These are phyloP conservation scores for Pterois miles DNA, from an alignment of 2,797 vertebrate species.

Conservation along the genomic window DNA sequence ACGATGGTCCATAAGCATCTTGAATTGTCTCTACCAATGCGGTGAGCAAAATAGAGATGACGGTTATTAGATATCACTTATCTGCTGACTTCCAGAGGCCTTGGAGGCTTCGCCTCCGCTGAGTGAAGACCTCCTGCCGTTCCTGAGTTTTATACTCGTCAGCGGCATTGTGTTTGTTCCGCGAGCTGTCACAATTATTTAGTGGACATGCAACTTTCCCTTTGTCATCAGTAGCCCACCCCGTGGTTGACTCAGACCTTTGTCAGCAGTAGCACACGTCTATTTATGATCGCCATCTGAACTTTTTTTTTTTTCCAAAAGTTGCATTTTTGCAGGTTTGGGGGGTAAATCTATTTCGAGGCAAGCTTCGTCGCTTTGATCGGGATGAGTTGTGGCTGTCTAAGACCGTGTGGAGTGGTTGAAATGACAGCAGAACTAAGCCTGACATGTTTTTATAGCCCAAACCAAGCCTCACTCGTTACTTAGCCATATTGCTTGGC, in stretches of 20 bases:
- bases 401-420: constrained; percentile 10
- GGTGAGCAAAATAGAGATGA: constrained; percentile 56
- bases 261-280: constrained; percentile 46
- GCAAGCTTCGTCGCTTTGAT: constrained; percentile 40
- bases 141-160: constrained; percentile 50
- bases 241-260: constrained; percentile 64
- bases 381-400: constrained; percentile 43
- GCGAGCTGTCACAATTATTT: constrained; percentile 64
- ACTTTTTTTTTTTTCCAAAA: constrained; percentile 31
- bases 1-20: constrained; percentile 61
- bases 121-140: constrained; percentile 38
- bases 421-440: constrained; percentile 51
- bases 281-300: constrained; percentile 27
- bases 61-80: constrained; percentile 71
- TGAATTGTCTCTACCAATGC: constrained; percentile 54
- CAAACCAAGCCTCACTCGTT: too few species aligned
- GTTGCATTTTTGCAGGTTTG: constrained; percentile 28
- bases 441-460: too few species aligned
- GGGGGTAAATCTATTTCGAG: constrained; percentile 47
- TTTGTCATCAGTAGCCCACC: constrained; percentile 56
- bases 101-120: constrained; percentile 41
- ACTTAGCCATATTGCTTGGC: too few species aligned
- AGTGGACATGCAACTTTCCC: constrained; percentile 58
- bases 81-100: constrained; percentile 63
- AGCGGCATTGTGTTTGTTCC: constrained; percentile 55